Base-by-base conservation (phyloP, 2,888 invertebrate species). In the Eristalinus aeneus region DNA sequence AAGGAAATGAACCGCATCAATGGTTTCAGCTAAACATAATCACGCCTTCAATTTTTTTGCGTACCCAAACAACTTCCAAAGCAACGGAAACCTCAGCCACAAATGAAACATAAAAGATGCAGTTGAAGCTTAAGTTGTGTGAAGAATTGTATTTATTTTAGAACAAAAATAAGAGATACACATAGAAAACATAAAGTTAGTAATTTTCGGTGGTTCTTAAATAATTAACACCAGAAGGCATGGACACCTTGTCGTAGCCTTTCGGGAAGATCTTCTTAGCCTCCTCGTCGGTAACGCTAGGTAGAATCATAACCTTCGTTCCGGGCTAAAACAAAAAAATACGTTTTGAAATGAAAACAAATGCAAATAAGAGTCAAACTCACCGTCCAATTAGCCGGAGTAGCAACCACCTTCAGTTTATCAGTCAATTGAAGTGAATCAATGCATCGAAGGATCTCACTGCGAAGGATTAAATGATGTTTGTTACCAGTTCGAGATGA, bases 351-450 rank as follows among this genome's bases (percentile, higher is more conserved):
- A 9, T 9, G 34, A 34, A 16, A 8, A 23, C 1, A 75, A 27
- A 22, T 12, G 27, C 12, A 4, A 11, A 63, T 60, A 11, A 3
- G 9, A 32, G 11, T 31, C 9, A 65, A 34, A 92, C 93, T 93
- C 93, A 96, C 96, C 93, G 94, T 94, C 97, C 98, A 98, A 91
- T 97, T 96, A 27, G 95, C 97, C 22, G 97, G 97, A 4, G 97
- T 98, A 9, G 97, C 97, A 77, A 97, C 94, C 81, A 96, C 93
- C 88, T 96, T 95, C 74, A 94, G 93, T 77, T 93, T 94, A 88
- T 95, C 95, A 0, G 96, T 96, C 88, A 98, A 93, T 92, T 97
- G 97, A 58, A 97, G 93, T 0, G 97, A 97, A 91, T 97, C 97
- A 86, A 97, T 94, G 27, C 96, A 96, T 78, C 97, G 94, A 27